These are phyloP conservation scores for Myxocyprinus asiaticus DNA, from an alignment of 2,113 vertebrate genomes.

Conservation along the genomic window DNA sequence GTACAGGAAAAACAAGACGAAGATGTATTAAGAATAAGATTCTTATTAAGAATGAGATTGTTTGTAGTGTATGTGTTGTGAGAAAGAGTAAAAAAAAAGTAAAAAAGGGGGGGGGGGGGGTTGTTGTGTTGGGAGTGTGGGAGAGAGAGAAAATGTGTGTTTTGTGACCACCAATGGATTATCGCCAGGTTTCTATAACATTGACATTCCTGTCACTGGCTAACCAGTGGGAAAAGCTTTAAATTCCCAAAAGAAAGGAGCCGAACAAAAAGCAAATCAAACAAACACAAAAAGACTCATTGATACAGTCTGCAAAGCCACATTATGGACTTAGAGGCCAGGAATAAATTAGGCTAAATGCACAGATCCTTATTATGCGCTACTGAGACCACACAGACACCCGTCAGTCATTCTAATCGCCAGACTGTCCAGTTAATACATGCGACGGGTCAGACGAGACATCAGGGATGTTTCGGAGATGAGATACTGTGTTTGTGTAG, in stretches of 20 bases:
- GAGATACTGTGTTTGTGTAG: neutral
- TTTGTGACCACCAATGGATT: conserved; percentile 69
- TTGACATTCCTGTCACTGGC: conserved; percentile 81
- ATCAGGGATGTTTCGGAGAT: conserved; percentile 22
- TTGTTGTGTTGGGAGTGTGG: conserved; percentile 16
- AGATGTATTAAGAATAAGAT: too few relatives aligned
- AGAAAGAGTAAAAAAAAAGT: conserved; percentile 20
- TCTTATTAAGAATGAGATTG: too few relatives aligned
- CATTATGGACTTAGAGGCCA: conserved; percentile 63
- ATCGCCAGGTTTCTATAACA: conserved; percentile 74
- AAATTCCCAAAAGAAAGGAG: conserved; percentile 60
- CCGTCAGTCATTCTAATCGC: conserved; percentile 38
- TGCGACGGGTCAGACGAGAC: neutral
- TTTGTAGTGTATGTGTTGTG: too few relatives aligned
- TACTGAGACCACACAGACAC: conserved; percentile 74
- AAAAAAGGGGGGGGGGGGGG: neutral
- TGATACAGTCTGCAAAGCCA: conserved; percentile 68
- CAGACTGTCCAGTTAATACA: conserved; percentile 60
- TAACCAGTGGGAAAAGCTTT: conserved; percentile 71
- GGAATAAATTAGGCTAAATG: conserved; percentile 59
- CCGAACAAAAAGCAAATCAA: conserved; percentile 75
- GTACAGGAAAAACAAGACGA: too few relatives aligned
- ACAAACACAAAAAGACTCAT: conserved; percentile 74
- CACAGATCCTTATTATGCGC: conserved; percentile 64
- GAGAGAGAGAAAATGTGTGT: conserved; percentile 39